Conservation (phyloP, 1,140 invertebrate genomes). For the Cotesia typhae region DNA sequence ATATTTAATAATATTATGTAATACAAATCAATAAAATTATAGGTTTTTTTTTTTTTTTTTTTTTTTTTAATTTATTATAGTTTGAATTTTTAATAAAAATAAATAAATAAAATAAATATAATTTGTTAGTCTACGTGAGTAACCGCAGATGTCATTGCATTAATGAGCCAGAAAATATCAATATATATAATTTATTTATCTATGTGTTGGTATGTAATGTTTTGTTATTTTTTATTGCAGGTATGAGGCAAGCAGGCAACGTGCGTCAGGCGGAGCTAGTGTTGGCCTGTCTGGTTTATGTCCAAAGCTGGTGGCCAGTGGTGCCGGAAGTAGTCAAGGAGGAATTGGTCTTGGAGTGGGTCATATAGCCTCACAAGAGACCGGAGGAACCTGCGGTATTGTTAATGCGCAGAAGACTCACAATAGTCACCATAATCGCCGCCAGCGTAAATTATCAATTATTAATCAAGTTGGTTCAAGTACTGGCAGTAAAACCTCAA, state of each 20-base stretch:
- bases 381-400: conserved; percentile 52
- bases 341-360: conserved; percentile 57
- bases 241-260: conserved; percentile 65
- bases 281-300: conserved; percentile 61
- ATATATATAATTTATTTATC: conserved; percentile 3
- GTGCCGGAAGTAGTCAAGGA: conserved; percentile 51
- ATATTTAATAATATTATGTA: no score
- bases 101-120: no score
- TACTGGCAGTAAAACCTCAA: conserved; percentile 46
- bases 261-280: conserved; percentile 57
- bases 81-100: no score
- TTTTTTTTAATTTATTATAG: no score
- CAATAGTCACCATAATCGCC: conserved; percentile 50
- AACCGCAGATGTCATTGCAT: conserved; percentile 11
- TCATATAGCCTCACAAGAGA: conserved; percentile 63
- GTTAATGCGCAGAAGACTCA: conserved; percentile 56
- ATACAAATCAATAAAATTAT: no score
- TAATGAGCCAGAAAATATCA: background rate
- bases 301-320: conserved; percentile 61
- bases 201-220: background rate
- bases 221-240: conserved; percentile 45
- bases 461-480: conserved; percentile 53
- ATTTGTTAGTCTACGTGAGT: conserved; percentile 26
- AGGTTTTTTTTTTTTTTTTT: no score
- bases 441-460: conserved; percentile 59